Evolutionary conservation across 1,140 invertebrate genomes (phyloP), one percentile per base, ranked within the genome.

Genomic region (Diprion similis): DNA sequence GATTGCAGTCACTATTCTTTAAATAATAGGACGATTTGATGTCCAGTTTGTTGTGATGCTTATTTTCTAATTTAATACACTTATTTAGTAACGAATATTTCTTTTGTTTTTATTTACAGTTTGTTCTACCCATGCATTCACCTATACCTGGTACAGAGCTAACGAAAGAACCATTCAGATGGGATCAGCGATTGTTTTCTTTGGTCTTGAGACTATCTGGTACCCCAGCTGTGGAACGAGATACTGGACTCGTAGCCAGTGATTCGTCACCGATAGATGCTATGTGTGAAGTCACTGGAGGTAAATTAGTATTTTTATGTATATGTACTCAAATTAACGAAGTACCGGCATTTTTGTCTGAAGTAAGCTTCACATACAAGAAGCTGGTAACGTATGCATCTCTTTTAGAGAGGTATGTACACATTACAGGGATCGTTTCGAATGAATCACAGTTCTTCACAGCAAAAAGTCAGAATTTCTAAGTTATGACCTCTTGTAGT

Each of bases 241-340:
- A 92, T 80, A 91, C 91, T 24, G 93, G 92, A 47, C 90, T 97
- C 71, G 96, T 98, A 18, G 95, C 97, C 46, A 96, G 95, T 78
- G 97, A 99, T 83, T 92, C 93, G 73, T 97, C 96, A 70, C 96
- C 97, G 0, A 97, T 99, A 78, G 97, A 99, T 89, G 94, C 95
- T 2, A 98, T 99, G 96, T 99, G 98, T 89, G 97, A 99, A 91
- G 97, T 99, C n/a, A 99, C 98, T 7, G 98, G 98, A 87, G 98
- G 95, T 95, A 86, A 85, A 77, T 64, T 76, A 10, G 11, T 68
- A 73, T 47, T 73, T 75, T 69, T 51, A 72, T 77, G 72, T 71
- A 72, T 70, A 72, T 77, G 68, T 47, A 75, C 48, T 65, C 71
- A 73, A 73, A 65, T 67, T 13, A 51, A 72, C 68, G 37, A 37